Evolutionary conservation across 2,888 invertebrate species (phyloP).

Genomic region (Oscheius sp.): DNA sequence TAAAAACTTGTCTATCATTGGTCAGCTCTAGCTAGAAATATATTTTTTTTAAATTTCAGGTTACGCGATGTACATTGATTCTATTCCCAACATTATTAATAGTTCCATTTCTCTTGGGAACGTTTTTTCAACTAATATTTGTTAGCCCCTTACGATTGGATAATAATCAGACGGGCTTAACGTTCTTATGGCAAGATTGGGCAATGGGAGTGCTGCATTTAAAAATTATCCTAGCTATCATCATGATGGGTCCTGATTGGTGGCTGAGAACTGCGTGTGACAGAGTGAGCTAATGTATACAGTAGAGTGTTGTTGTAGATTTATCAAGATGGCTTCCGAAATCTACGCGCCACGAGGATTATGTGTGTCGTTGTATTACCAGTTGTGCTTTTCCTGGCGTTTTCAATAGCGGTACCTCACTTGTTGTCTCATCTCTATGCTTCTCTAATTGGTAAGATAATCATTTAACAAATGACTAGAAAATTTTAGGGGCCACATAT

Average conservation of each 20-base stretch:
- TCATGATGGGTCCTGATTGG: conserved; percentile 95
- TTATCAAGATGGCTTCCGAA: conserved; percentile 89
- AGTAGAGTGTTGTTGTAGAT: conserved; percentile 73
- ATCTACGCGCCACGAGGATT: conserved; percentile 88
- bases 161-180: conserved; percentile 75
- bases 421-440: conserved; percentile 80
- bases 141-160: conserved; percentile 92
- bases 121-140: conserved; percentile 86
- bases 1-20: conserved; percentile 10
- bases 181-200: conserved; percentile 84
- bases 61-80: conserved; percentile 74
- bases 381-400: conserved; percentile 85
- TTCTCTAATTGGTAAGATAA: conserved; percentile 55
- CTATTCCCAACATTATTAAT: conserved; percentile 82
- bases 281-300: conserved; percentile 73
- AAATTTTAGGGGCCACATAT: conserved; percentile 5
- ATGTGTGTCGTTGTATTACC: conserved; percentile 84
- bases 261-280: conserved; percentile 92
- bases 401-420: conserved; percentile 91
- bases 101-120: conserved; percentile 88
- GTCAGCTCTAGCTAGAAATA: neutral
- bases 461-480: neutral
- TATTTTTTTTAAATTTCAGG: conserved; percentile 27
- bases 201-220: conserved; percentile 95
- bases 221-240: conserved; percentile 93